These are phyloP conservation scores for Dorcus parallelipipedus DNA, from an alignment of 2,888 invertebrate species.

Conservation along the genomic window DNA sequence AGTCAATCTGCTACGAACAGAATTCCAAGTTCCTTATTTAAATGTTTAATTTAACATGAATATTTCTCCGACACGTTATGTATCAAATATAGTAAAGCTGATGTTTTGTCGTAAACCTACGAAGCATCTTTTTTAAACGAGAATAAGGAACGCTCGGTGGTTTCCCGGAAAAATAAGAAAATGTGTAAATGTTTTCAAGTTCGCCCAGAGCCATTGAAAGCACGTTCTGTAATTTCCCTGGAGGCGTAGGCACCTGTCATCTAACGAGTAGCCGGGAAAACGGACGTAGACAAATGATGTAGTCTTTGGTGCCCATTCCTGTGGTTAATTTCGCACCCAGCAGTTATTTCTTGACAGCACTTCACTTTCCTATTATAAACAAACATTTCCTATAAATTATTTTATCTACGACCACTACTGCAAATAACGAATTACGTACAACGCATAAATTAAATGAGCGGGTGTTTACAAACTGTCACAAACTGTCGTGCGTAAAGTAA, in stretches of 20 bases:
- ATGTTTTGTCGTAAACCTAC: not conserved
- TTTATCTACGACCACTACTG: no score
- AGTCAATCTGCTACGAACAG: not conserved
- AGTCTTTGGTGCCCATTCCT: not conserved
- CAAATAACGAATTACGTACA: no score
- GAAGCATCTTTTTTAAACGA: not conserved
- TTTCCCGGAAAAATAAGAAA: not conserved
- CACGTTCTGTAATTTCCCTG: constrained; percentile 5
- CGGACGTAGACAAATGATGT: constrained; percentile 6
- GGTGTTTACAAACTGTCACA: no score
- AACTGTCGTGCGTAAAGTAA: no score
- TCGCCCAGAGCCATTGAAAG: constrained; percentile 1
- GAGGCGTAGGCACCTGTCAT: constrained; percentile 4
- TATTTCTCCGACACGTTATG: no score
- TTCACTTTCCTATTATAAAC: no score
- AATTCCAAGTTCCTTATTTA: not conserved
- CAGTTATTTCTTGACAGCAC: not conserved
- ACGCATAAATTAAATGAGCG: no score
- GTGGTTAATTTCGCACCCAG: not conserved
- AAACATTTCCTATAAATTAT: no score
- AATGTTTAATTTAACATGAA: no score
- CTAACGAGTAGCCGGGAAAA: constrained; percentile 3
- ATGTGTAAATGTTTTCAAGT: constrained; percentile 6
- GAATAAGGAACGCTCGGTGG: not conserved
- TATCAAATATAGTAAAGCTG: not conserved